A percentile compares a stretch with the other conserved stretches of the same genome.
Evolutionary conservation across 2,113 vertebrate species (phyloP).

Genomic region (Cottus gobio): DNA sequence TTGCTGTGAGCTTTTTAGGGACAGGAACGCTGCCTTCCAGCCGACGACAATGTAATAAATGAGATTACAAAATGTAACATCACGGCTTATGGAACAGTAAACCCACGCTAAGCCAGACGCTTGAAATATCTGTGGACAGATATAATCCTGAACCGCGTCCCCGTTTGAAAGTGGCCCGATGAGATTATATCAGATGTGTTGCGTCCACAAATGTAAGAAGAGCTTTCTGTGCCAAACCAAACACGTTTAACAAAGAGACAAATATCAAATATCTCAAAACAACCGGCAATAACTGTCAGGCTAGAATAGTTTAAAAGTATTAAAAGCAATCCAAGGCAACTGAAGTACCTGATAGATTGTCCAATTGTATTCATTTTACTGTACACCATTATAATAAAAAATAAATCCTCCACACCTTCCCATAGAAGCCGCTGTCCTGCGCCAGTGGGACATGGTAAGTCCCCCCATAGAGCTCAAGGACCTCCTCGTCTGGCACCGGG

Average conservation of each 20-base stretch:
- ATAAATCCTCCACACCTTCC: conserved; percentile 79
- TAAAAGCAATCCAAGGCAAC: not conserved
- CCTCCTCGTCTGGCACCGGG: conserved; percentile 86
- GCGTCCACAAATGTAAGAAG: not conserved
- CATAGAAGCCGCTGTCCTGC: conserved; percentile 89
- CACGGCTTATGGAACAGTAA: conserved; percentile 39
- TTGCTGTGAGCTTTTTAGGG: not conserved
- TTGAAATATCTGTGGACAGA: conserved; percentile 26
- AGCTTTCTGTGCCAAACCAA: conserved; percentile 25
- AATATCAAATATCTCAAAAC: not conserved
- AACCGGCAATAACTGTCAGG: not conserved
- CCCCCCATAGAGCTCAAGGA: conserved; percentile 83
- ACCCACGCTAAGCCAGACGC: conserved; percentile 8
- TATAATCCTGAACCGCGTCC: conserved; percentile 44
- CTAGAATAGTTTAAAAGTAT: not conserved
- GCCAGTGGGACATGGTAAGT: conserved; percentile 86
- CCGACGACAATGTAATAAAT: conserved; percentile 27
- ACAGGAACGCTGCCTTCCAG: conserved; percentile 8
- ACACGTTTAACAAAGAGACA: not conserved
- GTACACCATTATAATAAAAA: not conserved
- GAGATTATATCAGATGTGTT: conserved; percentile 42
- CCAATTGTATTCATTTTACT: not conserved
- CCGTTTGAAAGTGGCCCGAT: not conserved
- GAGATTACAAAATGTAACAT: conserved; percentile 39
- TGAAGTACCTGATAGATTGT: not conserved